Evolutionary conservation across 2,888 invertebrate genomes (phyloP).

Genomic region (Patella pellucida): DNA sequence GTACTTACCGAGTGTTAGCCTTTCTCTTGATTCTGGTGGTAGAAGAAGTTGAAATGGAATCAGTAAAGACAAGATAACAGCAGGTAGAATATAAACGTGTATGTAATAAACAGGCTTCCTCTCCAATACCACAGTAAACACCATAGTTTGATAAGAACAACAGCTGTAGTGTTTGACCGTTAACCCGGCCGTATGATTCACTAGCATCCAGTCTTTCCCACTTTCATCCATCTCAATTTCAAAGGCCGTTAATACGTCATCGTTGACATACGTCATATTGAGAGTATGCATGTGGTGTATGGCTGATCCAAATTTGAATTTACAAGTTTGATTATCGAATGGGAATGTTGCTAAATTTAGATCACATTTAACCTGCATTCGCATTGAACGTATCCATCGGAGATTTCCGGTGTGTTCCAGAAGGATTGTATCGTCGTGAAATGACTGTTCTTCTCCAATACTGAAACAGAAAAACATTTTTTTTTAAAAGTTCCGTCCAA

Average conservation of each 20-base stretch:
- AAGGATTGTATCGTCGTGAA: too few species aligned
- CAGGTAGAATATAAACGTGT: constrained; percentile 72
- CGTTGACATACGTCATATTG: constrained; percentile 47
- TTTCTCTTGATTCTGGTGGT: constrained; percentile 96
- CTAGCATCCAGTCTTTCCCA: constrained; percentile 50
- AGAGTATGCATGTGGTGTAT: constrained; percentile 68
- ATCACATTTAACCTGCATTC: constrained; percentile 72
- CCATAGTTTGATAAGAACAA: constrained; percentile 52
- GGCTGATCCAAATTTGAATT: constrained; percentile 93
- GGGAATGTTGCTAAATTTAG: constrained; percentile 96
- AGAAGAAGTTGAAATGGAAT: constrained; percentile 95
- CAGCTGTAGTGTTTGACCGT: constrained; percentile 46
- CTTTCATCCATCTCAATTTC: constrained; percentile 22
- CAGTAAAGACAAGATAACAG: constrained; percentile 92
- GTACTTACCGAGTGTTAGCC: constrained; percentile 92
- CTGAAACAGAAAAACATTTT: too few species aligned
- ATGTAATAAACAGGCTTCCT: constrained; percentile 94
- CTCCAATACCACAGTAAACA: constrained; percentile 86
- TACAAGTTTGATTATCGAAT: constrained; percentile 87
- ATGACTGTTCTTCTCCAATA: too few species aligned
- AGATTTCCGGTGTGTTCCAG: too few species aligned
- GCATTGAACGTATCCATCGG: constrained; percentile 93
- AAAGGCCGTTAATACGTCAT: constrained; percentile 23
- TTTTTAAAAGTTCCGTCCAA: too few species aligned
- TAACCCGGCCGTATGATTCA: constrained; percentile 31